These are phyloP conservation scores for Archips crataeganus DNA, from an alignment of 2,888 invertebrate species.

Conservation along the genomic window DNA sequence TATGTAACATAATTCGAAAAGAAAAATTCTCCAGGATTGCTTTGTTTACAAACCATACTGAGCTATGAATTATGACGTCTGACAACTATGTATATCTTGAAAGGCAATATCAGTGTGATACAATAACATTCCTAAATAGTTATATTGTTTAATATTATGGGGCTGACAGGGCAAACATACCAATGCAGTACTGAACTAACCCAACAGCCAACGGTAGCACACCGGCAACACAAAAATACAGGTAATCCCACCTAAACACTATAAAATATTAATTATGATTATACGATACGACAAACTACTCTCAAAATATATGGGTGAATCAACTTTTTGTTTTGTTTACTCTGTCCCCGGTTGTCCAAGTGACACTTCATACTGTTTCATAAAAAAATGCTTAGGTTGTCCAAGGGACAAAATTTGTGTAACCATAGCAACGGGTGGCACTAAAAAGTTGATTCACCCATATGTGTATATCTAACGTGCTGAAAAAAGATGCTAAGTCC, in stretches of 20 bases:
- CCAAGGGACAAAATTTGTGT: too few relatives aligned
- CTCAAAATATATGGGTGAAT: background rate
- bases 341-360: too few relatives aligned
- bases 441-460: too few relatives aligned
- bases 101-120: constrained; percentile 1
- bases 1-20: too few relatives aligned
- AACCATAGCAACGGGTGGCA: too few relatives aligned
- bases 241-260: background rate
- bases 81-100: background rate
- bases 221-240: background rate
- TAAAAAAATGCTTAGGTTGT: too few relatives aligned
- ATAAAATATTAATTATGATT: background rate
- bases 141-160: background rate
- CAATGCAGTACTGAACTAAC: background rate
- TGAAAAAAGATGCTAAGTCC: background rate
- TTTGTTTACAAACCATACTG: background rate
- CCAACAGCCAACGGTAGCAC: background rate
- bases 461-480: background rate
- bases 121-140: background rate
- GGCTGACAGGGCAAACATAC: background rate
- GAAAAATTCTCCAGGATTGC: background rate
- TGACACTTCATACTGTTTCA: too few relatives aligned
- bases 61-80: background rate
- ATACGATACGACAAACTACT: background rate
- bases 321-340: background rate